phyloP scores from a whole-genome alignment of 2,797 vertebrate species.

The Mallotus villosus region DNA sequence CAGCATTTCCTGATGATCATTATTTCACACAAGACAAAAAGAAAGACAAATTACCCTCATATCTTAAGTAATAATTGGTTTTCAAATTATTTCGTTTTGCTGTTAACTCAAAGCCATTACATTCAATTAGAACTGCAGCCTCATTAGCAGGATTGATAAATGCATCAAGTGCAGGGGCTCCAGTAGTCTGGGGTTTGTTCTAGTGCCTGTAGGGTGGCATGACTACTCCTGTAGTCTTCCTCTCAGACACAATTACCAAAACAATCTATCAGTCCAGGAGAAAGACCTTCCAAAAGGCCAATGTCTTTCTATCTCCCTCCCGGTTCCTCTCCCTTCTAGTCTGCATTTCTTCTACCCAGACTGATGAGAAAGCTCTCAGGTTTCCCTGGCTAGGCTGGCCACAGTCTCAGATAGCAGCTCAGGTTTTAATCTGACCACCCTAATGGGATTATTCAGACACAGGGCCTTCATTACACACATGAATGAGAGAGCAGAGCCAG shows the following conservation, averaged over 20 bases:
- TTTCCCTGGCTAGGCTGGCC: constrained; percentile 57
- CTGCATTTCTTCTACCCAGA: constrained; percentile 21
- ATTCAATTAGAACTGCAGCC: constrained; percentile 36
- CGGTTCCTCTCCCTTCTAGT: constrained; percentile 8
- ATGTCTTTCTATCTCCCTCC: constrained; percentile 20
- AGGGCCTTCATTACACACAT: constrained; percentile 76
- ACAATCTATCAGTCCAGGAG: constrained; percentile 43
- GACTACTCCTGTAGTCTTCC: constrained; percentile 32
- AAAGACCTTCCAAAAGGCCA: constrained; percentile 51
- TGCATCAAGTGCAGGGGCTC: constrained; percentile 19
- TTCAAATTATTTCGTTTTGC: constrained; percentile 40
- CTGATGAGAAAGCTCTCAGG: constrained; percentile 52
- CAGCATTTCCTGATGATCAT: background rate
- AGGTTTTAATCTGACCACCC: constrained; percentile 73
- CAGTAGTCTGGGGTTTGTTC: constrained; percentile 17
- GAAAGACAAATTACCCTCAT: constrained; percentile 24
- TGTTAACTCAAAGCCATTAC: constrained; percentile 42
- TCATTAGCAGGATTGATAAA: constrained; percentile 41
- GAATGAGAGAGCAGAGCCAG: constrained; percentile 67
- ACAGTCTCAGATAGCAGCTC: constrained; percentile 74
- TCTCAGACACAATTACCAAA: constrained; percentile 55
- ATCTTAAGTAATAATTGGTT: constrained; percentile 29
- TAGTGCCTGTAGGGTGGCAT: constrained; percentile 22
- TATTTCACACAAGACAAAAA: constrained; percentile 21
- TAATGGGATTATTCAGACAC: constrained; percentile 81